These are phyloP conservation scores for Aphis gossypii DNA, from an alignment of 1,140 invertebrate species.

Conservation along the genomic window DNA sequence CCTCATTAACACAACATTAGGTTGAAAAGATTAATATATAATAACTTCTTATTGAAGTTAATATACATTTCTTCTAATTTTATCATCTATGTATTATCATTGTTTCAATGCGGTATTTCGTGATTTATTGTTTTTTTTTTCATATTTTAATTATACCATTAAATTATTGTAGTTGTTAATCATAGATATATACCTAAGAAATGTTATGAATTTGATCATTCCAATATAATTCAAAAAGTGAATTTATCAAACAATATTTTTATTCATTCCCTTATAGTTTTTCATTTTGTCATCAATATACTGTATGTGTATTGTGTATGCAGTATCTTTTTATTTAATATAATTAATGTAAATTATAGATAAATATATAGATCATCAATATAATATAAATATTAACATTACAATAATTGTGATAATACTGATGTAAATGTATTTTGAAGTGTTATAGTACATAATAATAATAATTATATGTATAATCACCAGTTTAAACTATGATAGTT, in stretches of 20 bases:
- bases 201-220: conserved; percentile 48
- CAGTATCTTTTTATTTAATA: neutral
- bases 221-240: conserved; percentile 29
- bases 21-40: neutral
- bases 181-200: conserved; percentile 31
- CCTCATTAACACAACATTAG: neutral
- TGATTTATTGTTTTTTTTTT: conserved; percentile 46
- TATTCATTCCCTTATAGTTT: neutral
- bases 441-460: neutral
- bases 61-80: conserved; percentile 12
- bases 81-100: conserved; percentile 29
- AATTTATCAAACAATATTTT: conserved; percentile 49
- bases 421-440: neutral
- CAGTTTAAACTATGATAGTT: neutral
- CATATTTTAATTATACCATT: conserved; percentile 48
- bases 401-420: conserved; percentile 5
- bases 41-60: neutral
- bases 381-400: neutral
- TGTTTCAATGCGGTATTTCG: conserved; percentile 20
- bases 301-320: neutral
- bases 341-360: neutral
- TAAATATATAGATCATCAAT: neutral
- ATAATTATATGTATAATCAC: neutral
- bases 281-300: neutral
- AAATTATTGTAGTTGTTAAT: conserved; percentile 46